Evolutionary conservation across 2,888 invertebrate species (phyloP).

Genomic region (Venusia cambrica): DNA sequence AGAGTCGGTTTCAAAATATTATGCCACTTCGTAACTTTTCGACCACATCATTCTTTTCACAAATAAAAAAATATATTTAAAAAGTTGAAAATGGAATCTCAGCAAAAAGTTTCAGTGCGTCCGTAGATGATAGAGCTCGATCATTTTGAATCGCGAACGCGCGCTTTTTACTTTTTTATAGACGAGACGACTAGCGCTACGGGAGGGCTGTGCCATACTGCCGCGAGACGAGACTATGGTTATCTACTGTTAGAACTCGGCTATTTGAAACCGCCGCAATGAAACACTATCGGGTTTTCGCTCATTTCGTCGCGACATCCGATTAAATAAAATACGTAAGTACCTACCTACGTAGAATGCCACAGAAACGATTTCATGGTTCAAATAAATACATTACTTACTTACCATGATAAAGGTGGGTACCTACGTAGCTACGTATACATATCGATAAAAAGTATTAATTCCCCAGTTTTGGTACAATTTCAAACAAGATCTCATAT

Average conservation of each 20-base stretch:
- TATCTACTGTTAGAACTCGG: constrained; percentile 6
- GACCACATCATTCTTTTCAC: constrained; percentile 19
- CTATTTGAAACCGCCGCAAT: constrained; percentile 36
- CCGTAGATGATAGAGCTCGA: constrained; percentile 4
- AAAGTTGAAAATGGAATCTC: too few relatives aligned
- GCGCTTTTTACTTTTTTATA: constrained; percentile 39
- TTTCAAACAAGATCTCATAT: too few relatives aligned
- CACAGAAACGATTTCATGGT: constrained; percentile 8
- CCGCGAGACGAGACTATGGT: constrained; percentile 19
- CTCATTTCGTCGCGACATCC: constrained; percentile 32
- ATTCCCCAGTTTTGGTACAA: too few relatives aligned
- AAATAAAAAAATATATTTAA: constrained; percentile 12
- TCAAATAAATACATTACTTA: too few relatives aligned
- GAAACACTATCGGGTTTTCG: constrained; percentile 49
- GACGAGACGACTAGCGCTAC: constrained; percentile 49
- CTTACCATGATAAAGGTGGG: too few relatives aligned
- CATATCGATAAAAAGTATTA: too few relatives aligned
- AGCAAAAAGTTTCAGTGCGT: neutral
- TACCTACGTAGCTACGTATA: too few relatives aligned
- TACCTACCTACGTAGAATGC: constrained; percentile 12
- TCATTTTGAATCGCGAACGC: constrained; percentile 40
- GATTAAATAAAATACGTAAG: constrained; percentile 20
- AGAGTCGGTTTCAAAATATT: constrained; percentile 65
- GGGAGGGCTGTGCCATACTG: constrained; percentile 51
- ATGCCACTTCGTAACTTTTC: constrained; percentile 48